Percentiles rank a stretch among this genome's conserved stretches.
Conservation (phyloP, 2,113 vertebrate species). For the Nothobranchius furzeri region DNA sequence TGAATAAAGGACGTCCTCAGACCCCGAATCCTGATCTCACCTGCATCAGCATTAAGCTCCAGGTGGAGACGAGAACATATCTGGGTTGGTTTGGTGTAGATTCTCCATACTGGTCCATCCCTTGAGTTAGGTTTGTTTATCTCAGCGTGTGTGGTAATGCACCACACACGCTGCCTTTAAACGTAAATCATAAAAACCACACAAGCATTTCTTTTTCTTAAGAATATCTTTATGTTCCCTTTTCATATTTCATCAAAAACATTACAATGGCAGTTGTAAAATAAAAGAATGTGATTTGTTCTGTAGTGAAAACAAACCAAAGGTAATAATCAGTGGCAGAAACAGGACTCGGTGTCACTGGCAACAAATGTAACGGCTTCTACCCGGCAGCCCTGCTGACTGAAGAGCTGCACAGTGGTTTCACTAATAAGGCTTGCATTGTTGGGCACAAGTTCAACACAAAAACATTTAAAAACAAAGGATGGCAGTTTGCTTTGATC, state of each 20-base stretch:
- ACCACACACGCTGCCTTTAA: too few species aligned
- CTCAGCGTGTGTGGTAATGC: too few species aligned
- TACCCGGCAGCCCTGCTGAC: constrained; percentile 35
- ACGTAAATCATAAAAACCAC: too few species aligned
- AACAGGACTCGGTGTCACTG: constrained; percentile 33
- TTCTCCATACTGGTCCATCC: too few species aligned
- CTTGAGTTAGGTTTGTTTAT: too few species aligned
- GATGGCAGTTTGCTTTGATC: neutral
- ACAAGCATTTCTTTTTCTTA: constrained; percentile 28
- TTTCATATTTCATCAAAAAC: constrained; percentile 54
- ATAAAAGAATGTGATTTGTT: constrained; percentile 34
- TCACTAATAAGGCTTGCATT: constrained; percentile 50
- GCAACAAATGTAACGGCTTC: constrained; percentile 13
- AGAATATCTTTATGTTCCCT: constrained; percentile 61
- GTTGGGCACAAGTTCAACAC: constrained; percentile 27
- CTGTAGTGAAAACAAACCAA: constrained; percentile 33
- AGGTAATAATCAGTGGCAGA: constrained; percentile 14
- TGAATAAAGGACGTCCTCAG: too few species aligned
- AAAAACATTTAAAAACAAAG: constrained; percentile 11
- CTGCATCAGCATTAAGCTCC: too few species aligned
- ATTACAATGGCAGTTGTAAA: constrained; percentile 43
- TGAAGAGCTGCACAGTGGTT: constrained; percentile 19
- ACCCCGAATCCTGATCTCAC: too few species aligned
- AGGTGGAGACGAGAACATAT: too few species aligned
- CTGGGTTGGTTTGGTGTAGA: too few species aligned